phyloP scores from a whole-genome alignment of 1,140 invertebrate species.

The Antheraea mylitta region DNA sequence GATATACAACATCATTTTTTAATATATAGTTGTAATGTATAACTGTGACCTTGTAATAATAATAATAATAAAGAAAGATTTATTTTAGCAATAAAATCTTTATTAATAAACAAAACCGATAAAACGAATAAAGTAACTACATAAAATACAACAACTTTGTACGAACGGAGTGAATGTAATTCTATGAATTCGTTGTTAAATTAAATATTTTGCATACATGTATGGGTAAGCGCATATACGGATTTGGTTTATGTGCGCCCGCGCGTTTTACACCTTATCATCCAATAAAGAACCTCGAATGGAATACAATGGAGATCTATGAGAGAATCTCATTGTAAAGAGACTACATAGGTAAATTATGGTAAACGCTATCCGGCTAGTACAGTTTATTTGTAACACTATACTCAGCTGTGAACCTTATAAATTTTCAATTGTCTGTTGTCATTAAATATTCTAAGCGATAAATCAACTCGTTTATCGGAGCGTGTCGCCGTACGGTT shows the following conservation, averaged over 20 bases:
- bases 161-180: conserved; percentile 11
- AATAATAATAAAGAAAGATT: not conserved
- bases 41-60: too few relatives aligned
- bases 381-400: conserved; percentile 67
- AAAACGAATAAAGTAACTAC: not conserved
- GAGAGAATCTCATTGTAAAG: conserved; percentile 44
- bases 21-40: too few relatives aligned
- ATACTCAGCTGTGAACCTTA: conserved; percentile 55
- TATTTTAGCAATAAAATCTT: not conserved
- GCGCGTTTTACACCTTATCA: conserved; percentile 30
- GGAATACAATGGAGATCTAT: conserved; percentile 52
- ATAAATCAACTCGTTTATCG: conserved; percentile 74
- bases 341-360: conserved; percentile 21
- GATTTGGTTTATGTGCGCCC: conserved; percentile 25
- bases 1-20: too few relatives aligned
- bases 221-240: conserved; percentile 22
- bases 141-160: not conserved
- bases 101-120: not conserved
- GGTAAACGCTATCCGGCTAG: conserved; percentile 55
- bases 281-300: conserved; percentile 34
- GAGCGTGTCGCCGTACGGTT: conserved; percentile 53
- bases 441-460: conserved; percentile 71
- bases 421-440: conserved; percentile 75
- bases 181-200: conserved; percentile 15
- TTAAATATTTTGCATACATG: conserved; percentile 16